These are phyloP conservation scores for Ophraella communa DNA, from an alignment of 2,888 invertebrate genomes.

Conservation along the genomic window DNA sequence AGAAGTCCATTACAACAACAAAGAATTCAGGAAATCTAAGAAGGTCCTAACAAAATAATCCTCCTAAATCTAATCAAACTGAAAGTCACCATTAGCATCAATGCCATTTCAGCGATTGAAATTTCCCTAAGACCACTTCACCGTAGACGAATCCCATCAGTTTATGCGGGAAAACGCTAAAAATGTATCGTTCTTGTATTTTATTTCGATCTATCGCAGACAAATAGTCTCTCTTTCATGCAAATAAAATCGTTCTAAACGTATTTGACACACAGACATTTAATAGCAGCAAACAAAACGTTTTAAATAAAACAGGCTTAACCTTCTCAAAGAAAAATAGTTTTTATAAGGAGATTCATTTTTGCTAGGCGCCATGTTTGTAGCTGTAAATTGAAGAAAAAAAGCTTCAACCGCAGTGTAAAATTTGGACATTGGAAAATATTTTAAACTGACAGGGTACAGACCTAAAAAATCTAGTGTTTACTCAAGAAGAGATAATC, in stretches of 20 bases:
- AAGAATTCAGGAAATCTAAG: not conserved
- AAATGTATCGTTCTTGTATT: constrained; percentile 27
- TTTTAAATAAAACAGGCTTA: not conserved
- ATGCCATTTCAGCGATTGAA: constrained; percentile 23
- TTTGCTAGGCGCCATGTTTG: too few species aligned
- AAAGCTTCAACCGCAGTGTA: too few species aligned
- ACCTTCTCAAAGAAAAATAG: not conserved
- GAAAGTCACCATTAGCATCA: constrained; percentile 22
- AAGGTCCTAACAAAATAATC: constrained; percentile 5
- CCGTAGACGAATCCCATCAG: constrained; percentile 22
- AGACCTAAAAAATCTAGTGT: too few species aligned
- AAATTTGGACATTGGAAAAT: too few species aligned
- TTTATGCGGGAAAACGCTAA: constrained; percentile 29
- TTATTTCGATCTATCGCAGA: constrained; percentile 21
- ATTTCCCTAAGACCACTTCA: constrained; percentile 22
- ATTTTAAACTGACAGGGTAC: too few species aligned
- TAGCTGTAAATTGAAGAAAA: too few species aligned
- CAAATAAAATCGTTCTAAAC: constrained; percentile 18
- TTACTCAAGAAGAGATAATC: too few species aligned
- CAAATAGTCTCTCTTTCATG: constrained; percentile 22
- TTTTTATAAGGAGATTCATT: too few species aligned
- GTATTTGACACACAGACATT: constrained; percentile 12
- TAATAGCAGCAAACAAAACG: not conserved
- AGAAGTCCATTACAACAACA: not conserved
- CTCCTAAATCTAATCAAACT: constrained; percentile 21